These are phyloP conservation scores for Chelon labrosus DNA, from an alignment of 2,797 vertebrate genomes.

Conservation along the genomic window DNA sequence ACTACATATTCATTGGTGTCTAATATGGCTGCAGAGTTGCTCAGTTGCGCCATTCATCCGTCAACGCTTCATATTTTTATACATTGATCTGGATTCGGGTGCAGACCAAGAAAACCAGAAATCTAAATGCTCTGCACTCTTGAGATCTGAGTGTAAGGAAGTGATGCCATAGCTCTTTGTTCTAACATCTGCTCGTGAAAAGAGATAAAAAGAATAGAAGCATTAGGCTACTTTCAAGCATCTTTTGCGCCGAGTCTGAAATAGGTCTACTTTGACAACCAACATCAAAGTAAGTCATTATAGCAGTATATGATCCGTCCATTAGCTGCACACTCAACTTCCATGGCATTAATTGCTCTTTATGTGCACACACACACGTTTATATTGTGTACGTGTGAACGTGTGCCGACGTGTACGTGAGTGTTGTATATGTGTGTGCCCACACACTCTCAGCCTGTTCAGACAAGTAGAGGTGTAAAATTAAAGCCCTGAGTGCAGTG, in stretches of 20 bases:
- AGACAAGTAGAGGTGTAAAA: constrained; percentile 80
- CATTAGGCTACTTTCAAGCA: constrained; percentile 69
- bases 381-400: constrained; percentile 34
- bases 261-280: constrained; percentile 73
- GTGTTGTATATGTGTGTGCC: constrained; percentile 42
- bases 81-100: constrained; percentile 56
- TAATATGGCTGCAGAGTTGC: constrained; percentile 67
- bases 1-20: constrained; percentile 72
- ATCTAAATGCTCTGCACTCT: constrained; percentile 63
- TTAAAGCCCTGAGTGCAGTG: constrained; percentile 79
- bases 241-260: constrained; percentile 69
- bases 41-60: constrained; percentile 70
- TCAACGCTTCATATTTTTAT: constrained; percentile 51
- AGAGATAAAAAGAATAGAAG: constrained; percentile 67
- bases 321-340: constrained; percentile 75
- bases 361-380: constrained; percentile 30
- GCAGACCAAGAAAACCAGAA: constrained; percentile 64
- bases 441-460: constrained; percentile 69
- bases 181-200: constrained; percentile 83
- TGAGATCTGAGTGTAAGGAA: constrained; percentile 70
- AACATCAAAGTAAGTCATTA: constrained; percentile 78
- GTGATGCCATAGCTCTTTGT: constrained; percentile 77
- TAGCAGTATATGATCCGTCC: constrained; percentile 76
- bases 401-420: constrained; percentile 15
- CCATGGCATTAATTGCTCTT: constrained; percentile 73